phyloP scores from a whole-genome alignment of 2,797 vertebrate species.

The Emydoidea blandingii region DNA sequence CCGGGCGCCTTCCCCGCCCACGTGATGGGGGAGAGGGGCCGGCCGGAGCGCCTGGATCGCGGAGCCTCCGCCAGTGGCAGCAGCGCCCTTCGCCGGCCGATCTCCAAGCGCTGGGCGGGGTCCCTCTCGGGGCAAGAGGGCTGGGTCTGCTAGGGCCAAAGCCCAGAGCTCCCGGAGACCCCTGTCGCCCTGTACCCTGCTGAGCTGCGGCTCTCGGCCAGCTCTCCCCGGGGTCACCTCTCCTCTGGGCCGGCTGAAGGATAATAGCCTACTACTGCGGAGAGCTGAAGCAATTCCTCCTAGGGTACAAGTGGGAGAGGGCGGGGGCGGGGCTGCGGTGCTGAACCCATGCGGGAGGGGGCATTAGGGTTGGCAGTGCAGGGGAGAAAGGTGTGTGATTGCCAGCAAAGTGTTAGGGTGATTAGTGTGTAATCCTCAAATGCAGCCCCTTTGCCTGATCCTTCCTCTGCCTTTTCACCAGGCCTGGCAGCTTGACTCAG shows the following conservation, averaged over 20 bases:
- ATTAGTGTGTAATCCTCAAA: accelerated
- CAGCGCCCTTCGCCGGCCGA: too few species aligned
- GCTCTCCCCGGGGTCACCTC: too few species aligned
- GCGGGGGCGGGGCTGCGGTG: too few species aligned
- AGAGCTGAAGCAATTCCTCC: neutral
- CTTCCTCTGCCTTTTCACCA: neutral
- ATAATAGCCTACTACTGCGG: accelerated
- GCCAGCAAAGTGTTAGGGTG: neutral
- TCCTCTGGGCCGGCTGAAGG: accelerated
- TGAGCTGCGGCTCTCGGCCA: too few species aligned
- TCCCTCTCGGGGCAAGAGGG: neutral
- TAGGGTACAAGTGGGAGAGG: neutral
- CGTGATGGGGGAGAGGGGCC: neutral
- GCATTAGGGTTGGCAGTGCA: neutral
- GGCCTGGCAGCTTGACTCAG: too few species aligned
- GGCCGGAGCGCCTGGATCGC: neutral
- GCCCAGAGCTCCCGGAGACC: neutral
- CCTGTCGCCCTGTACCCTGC: too few species aligned
- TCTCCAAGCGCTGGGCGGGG: neutral
- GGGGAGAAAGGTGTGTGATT: accelerated
- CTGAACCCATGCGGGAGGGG: too few species aligned
- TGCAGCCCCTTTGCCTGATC: neutral
- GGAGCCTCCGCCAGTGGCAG: too few species aligned
- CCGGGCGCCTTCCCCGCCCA: neutral
- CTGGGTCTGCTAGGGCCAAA: conserved; percentile 47